Evolutionary conservation across 2,797 vertebrate genomes (phyloP), one percentile per base, ranked within the genome.

Genomic region (Catamblyrhynchus diadema): DNA sequence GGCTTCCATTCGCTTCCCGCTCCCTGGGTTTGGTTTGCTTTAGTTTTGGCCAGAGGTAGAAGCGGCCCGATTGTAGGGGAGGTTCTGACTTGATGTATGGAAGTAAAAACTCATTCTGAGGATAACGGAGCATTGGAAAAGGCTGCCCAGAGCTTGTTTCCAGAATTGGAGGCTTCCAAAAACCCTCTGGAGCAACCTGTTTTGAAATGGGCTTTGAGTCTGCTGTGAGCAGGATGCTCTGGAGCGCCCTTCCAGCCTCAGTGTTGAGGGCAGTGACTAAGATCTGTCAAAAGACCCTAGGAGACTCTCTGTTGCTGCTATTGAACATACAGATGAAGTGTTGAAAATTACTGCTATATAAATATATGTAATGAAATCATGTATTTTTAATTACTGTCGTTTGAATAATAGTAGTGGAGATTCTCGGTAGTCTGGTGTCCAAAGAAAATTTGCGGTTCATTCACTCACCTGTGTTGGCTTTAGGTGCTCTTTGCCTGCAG

Each of bases 391-490:
- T 47, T 64, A 27, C 5, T 44, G 4, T 24, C 3, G 72, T 86
- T 50, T 61, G 7, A 60, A 7, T 73, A 69, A 18, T 30, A 24
- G 12, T 57, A 25, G 18, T 54, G 50, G 42, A 47, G 39, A 30
- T 48, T 62, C 28, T 64, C 77, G 16, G 48, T 85, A 12, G 14
- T 56, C 10, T 48, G 12, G 2, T 47, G 20, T 85, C 35, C 42
- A 61, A 21, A 82, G 33, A 75, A 72, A 50, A 67, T 64, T 67
- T 47, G 27, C 0, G 0, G 14, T 71, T 67, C 2, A 8, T 70
- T 74, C 42, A 4, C 59, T 83, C 1, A 1, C 2, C 6, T 54
- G 1, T 11, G 8, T 72, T 84, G 61, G 7, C 0, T 0, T 81
- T 56, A 51, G 23, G 10, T 83, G 14, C 17, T 56, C 21, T 89